Base-by-base conservation (phyloP, 2,888 invertebrate species). In the Lithodes maja region DNA sequence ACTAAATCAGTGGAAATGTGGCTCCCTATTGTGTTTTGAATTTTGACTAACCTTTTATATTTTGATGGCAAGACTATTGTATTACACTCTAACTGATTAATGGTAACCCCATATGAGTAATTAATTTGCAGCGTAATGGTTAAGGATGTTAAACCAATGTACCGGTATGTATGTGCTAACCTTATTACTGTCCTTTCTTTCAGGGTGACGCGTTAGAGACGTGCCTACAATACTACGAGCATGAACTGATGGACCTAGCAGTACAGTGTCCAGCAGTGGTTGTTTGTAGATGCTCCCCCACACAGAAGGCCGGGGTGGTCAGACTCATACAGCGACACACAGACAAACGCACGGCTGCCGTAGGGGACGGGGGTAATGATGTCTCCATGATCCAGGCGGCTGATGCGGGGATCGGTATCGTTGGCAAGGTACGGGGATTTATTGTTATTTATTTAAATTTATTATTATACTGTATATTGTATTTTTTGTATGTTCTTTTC, bases 321-420 rank as follows among this genome's bases (percentile, higher is more conserved):
- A 94, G 95, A 85, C 94, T 96, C n/a, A 95, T 96, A 87, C 95
- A 96, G 92, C 93, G 93, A 55, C 95, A 96, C 92, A 96, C 96
- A 3, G 95, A 94, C 3, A 95, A 92, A 78, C 93, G 95, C 92
- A 94, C 95, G n/a, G 95, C 95, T 1, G 95, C 95, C 5, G 94
- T 95, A 74, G 95, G 95, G 17, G 96, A 96, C 93, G 96, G 96
- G 78, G 96, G 96, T 50, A 96, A 96, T 93, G 96, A 96, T 93
- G 96, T 96, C 55, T 95, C 95, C 49, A 96, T 96, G 96, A 96
- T 96, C 91, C 96, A 96, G 93, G 94, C 94, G 9, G 94, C 94
- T 2, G 94, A 94, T 92, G 94, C 93, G 12, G 94, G 96, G 71
- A 97, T 98, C 91, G 98, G 98, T 75, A 97, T 98, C 88, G 98